Evolutionary conservation across 2,888 invertebrate species (phyloP).

Genomic region (Mythimna pallens): DNA sequence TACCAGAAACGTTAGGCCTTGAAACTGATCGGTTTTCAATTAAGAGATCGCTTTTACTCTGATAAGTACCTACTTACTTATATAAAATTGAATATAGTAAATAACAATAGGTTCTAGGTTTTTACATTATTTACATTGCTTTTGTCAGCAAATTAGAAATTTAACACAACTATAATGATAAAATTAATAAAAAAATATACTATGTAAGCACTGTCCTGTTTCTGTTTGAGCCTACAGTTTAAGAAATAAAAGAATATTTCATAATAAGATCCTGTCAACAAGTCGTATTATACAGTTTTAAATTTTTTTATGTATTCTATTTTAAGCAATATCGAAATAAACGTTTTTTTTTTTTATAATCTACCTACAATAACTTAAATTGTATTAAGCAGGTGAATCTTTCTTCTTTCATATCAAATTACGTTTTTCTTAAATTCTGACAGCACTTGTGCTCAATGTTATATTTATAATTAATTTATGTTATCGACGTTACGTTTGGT

Average conservation of each 20-base stretch:
- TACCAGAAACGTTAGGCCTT: background rate
- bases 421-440: background rate
- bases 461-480: background rate
- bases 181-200: background rate
- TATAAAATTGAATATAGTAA: background rate
- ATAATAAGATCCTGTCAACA: background rate
- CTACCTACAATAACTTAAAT: too few species aligned
- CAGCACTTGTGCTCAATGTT: constrained; percentile 13
- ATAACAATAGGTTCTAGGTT: background rate
- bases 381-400: too few species aligned
- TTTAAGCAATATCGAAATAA: background rate
- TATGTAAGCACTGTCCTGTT: background rate
- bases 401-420: background rate
- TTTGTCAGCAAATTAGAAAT: background rate
- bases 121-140: background rate
- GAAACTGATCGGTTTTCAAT: background rate
- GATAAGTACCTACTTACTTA: background rate
- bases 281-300: background rate
- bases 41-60: background rate
- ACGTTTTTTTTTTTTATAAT: too few species aligned
- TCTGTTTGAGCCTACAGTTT: background rate
- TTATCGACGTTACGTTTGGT: too few species aligned
- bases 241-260: background rate
- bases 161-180: background rate
- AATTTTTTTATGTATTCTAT: background rate